Base-by-base conservation (phyloP, 2,113 vertebrate genomes). In the Lasiurus borealis region DNA sequence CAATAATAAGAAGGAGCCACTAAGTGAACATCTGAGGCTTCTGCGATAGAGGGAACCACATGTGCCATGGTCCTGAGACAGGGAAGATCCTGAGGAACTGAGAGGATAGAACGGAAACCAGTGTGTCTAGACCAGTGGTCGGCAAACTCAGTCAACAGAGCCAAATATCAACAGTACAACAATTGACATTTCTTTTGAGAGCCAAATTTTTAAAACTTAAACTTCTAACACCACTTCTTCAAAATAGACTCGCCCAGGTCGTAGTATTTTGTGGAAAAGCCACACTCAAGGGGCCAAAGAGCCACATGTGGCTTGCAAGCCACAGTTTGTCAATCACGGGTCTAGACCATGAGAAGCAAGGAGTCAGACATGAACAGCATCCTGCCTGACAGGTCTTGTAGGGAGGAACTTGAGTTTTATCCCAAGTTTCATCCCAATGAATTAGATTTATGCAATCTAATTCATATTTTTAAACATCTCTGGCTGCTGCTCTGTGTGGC, bases 11-110 rank as follows among this genome's bases (percentile, higher is more conserved):
- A 34, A 69, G 31, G 52, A 92, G 48, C 68, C 46, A 13, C 29
- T 12, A 31, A n/a, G 23, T 19, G 2, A 91, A 80, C 64, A 77
- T 27, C 40, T 36, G 25, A 73, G 48, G 7, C 18, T 18, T 27
- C 10, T 25, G 21, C 16, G 18, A 27, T 64, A 50, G 27, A n/a
- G 36, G 57, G 27, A 34, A 44, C 31, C 0, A 0, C 44, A 13
- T 18, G 15, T n/a, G 48, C 87, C 85, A 81, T 93, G 82, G 36
- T 18, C 21, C 31, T 29, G 48, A 66, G 77, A 36, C 13, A 52
- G n/a, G 71, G 11, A 76, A 71, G 59, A 34, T 69, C 16, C 52
- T 71, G 34, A 69, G 12, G n/a, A n/a, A n/a, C n/a, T n/a, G n/a
- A n/a, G n/a, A n/a, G n/a, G n/a, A n/a, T n/a, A n/a, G 69, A 64